Base-by-base conservation (phyloP, 1,140 invertebrate genomes). In the Delia radicum region DNA sequence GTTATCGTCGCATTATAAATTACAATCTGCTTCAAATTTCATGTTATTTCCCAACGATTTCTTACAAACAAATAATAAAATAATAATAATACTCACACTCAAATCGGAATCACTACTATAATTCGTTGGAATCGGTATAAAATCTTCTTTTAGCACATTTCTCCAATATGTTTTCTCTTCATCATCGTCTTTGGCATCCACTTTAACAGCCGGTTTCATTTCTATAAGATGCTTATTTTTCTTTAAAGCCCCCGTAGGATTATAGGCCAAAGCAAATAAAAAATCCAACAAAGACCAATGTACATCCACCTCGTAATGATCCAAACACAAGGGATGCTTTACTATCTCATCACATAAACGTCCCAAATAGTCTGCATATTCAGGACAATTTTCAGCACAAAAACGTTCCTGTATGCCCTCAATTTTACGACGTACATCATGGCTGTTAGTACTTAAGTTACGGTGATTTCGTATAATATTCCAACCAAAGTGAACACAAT, bases 251-350 rank as follows among this genome's bases (percentile, higher is more conserved):
- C 79, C 82, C 6, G 83, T 78, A 1, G 85, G 82, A 31, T 77
- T 79, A 42, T 80, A 24, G 5, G 83, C 75, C 27, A 83, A 21
- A 12, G 65, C 21, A 3, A 85, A 26, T 2, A 86, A 28, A n/a
- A 86, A 85, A 46, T 86, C 80, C 0, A 86, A 29, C 18, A 86
- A n/a, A 0, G 81, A 75, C 80, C 81, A 85, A 42, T 80, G 77
- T 6, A 80, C 67, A 61, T 85, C 79, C 29, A 78, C 31, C 69
- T 81, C 75, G 42, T 79, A 76, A 15, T 81, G 78, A 7, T 76
- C 76, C 13, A 65, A 31, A 63, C 76, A 78, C 0, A 74, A 18
- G 0, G 80, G 78, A 42, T 81, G 74, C 0, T 78, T 75, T 15
- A 85, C 72, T 6, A 84, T 29, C 28, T 75, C 46, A 1, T 28